phyloP scores from a whole-genome alignment of 2,113 vertebrate genomes.

The Anhinga rufa region DNA sequence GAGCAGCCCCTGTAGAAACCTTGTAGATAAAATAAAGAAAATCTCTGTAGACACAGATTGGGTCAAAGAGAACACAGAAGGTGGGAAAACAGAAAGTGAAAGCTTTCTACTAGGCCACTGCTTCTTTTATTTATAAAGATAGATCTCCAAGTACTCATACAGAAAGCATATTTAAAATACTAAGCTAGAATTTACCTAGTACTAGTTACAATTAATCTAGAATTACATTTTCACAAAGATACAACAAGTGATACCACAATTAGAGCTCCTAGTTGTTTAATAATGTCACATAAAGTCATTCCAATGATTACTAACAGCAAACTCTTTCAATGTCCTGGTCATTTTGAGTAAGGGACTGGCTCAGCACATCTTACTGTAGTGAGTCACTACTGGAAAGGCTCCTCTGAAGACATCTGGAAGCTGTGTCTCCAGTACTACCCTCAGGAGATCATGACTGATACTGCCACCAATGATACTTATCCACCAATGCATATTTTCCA shows the following conservation, averaged over 20 bases:
- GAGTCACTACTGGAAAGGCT: conserved; percentile 18
- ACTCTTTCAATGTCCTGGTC: not conserved
- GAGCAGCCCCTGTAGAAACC: not conserved
- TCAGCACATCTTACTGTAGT: not conserved
- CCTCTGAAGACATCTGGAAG: conserved; percentile 4
- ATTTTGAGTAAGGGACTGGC: not conserved
- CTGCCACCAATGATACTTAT: conserved; percentile 10
- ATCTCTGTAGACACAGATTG: not conserved
- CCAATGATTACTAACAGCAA: not conserved
- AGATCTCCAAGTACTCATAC: not conserved
- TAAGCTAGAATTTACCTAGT: not conserved
- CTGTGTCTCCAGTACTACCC: not conserved
- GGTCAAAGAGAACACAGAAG: not conserved
- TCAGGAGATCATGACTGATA: not conserved
- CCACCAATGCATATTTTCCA: not conserved
- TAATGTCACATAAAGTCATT: not conserved
- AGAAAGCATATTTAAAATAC: not conserved
- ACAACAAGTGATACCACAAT: not conserved
- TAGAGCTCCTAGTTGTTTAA: not conserved
- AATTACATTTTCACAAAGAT: not conserved
- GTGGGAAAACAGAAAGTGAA: not conserved
- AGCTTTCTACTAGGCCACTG: not conserved
- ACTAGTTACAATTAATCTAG: not conserved
- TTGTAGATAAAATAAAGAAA: not conserved
- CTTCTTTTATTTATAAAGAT: not conserved